Evolutionary conservation across 2,888 invertebrate species (phyloP), one percentile per base, ranked within the genome.

Genomic region (Nephrotoma flavescens): DNA sequence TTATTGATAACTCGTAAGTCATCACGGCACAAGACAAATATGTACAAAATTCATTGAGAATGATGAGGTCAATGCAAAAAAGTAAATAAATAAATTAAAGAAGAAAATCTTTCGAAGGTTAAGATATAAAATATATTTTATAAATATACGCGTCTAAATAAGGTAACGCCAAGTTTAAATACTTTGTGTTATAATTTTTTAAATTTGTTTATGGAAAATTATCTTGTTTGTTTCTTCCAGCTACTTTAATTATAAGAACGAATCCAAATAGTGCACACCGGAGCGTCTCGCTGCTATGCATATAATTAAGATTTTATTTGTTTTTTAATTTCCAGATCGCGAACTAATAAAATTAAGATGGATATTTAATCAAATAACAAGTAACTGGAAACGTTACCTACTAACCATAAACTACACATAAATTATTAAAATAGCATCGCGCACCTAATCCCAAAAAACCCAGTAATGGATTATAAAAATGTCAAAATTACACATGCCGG

Each of bases 401-500:
- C 71, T 71, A 71, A 71, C 71, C 31, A 71, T 9, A 71, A 31
- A 71, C 71, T 19, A 71, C 71, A 4, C 71, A 71, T 0, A 71
- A 31, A 31, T 31, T 9, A 4, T 31, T 31, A 71, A 71, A 44
- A 44, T 19, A 19, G 3, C 7, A 3, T 71, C 9, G 31, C 31
- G 31, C 71, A 71, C 31, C 71, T 71, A 71, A 71, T 31, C 31
- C 31, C 31, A 71, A 71, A 71, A 31, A 42, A 5, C 2, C 42
- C 84, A 42, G 87, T 47, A 41, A 88, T 88, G 88, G 87, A 87
- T 42, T 87, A 88, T 45, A 91, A 91, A 89, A 94, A 94, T 88
- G 93, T 93, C 87, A 92, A 93, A 89, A 92, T 94, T 88, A 92
- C 93, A 88, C 94, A 94, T 89, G 93, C 93, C 88, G 94, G 94